Conservation (phyloP, 2,113 vertebrate genomes). For the Plestiodon gilberti region DNA sequence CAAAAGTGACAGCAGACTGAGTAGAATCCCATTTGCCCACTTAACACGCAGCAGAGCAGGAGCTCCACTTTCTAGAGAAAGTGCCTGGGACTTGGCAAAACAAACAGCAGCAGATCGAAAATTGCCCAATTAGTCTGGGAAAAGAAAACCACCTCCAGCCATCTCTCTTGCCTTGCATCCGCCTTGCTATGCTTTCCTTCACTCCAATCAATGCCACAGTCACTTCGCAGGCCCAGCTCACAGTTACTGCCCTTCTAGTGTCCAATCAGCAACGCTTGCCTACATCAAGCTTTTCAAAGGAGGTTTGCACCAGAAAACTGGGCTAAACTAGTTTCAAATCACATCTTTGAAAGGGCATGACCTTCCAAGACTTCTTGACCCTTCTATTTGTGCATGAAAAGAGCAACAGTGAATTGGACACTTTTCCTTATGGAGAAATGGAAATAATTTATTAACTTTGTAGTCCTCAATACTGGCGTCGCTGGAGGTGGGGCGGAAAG, state of each 20-base stretch:
- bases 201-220: not conserved
- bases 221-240: not conserved
- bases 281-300: not conserved
- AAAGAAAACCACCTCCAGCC: constrained; percentile 1
- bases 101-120: constrained; percentile 15
- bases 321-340: not conserved
- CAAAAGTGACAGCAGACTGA: not conserved
- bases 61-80: not conserved
- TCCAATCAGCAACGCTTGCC: not conserved
- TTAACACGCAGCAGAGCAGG: constrained; percentile 9
- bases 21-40: not conserved
- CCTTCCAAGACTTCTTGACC: not conserved
- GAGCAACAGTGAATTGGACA: not conserved
- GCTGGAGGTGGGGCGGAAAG: too few species aligned
- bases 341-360: not conserved
- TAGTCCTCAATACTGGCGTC: too few species aligned
- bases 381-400: not conserved
- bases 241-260: not conserved
- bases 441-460: too few species aligned
- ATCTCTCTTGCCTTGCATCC: not conserved
- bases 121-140: constrained; percentile 11
- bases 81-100: not conserved
- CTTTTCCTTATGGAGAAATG: not conserved
- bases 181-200: not conserved
- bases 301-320: not conserved